Conservation (phyloP, 2,797 vertebrate genomes). For the Choloepus didactylus region DNA sequence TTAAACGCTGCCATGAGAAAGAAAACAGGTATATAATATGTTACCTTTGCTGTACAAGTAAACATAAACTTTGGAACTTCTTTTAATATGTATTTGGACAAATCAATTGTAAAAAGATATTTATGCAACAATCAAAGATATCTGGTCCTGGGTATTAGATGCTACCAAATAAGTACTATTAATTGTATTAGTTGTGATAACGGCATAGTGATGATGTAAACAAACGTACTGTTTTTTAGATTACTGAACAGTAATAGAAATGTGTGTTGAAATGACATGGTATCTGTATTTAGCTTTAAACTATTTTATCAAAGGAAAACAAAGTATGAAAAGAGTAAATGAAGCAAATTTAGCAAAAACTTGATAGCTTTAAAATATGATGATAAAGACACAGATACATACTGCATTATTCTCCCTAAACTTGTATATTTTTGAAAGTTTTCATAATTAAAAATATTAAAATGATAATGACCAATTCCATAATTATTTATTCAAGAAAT, state of each 20-base stretch:
- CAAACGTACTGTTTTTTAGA: neutral
- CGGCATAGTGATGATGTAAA: neutral
- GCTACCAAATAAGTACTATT: neutral
- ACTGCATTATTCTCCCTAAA: neutral
- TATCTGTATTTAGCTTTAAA: neutral
- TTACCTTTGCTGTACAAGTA: neutral
- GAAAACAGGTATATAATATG: neutral
- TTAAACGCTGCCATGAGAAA: neutral
- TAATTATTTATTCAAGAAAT: neutral
- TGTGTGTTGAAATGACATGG: neutral
- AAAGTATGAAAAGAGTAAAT: neutral
- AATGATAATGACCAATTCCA: neutral
- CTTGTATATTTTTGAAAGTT: neutral
- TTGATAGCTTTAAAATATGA: neutral
- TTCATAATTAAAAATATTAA: neutral
- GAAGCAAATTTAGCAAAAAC: neutral
- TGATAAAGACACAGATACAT: neutral
- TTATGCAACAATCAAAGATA: neutral
- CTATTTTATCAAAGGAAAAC: neutral
- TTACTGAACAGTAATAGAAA: conserved; percentile 1
- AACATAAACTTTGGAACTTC: neutral
- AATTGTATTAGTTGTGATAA: neutral
- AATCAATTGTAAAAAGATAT: neutral
- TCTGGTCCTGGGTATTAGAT: neutral
- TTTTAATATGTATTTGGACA: neutral